Evolutionary conservation across 1,140 invertebrate species (phyloP), one percentile per base, ranked within the genome.

Genomic region (Drosophila burlai): DNA sequence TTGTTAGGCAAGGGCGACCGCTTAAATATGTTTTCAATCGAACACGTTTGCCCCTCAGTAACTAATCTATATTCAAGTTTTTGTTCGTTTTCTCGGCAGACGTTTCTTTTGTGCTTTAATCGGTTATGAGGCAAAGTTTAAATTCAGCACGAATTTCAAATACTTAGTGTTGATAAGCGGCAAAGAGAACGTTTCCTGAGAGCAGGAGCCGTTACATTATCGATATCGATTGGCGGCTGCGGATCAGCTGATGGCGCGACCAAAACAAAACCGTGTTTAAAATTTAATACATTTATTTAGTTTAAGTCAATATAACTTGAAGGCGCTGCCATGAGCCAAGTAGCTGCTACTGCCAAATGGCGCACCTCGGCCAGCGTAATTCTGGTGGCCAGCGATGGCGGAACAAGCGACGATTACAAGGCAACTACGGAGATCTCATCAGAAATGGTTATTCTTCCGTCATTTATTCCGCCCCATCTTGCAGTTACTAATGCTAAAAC

Each of bases 401-500:
- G n/a, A 31, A 50, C 40, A 18, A 50, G 38, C 29, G 31, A 47
- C 15, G 54, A 89, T 47, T 89, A 90, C 50, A 69, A 85, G 57
- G 84, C 75, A 61, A 54, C 67, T 76, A n/a, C 0, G 1, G 45
- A 43, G 11, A 34, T n/a, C 46, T 4, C 4, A 11, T 7, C 40
- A 21, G 10, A 24, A 45, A 21, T 36, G 24, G 11, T 18, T 31
- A 10, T n/a, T 40, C 15, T 5, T 38, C 52, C 34, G 38, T 21
- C 11, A 42, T 9, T 24, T 24, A 26, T 9, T 38, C 15, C 15
- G 36, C 42, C 26, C 50, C 16, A 83, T 52, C 29, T 72, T 31
- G 11, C 38, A 90, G 85, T 31, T 90, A 63, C 54, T 90, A 2
- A 91, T 90, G 82, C 52, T 90, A 0, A 91, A 90, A 46, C 79